Conservation (phyloP, 2,888 invertebrate species). For the Pseudococcus longispinus region DNA sequence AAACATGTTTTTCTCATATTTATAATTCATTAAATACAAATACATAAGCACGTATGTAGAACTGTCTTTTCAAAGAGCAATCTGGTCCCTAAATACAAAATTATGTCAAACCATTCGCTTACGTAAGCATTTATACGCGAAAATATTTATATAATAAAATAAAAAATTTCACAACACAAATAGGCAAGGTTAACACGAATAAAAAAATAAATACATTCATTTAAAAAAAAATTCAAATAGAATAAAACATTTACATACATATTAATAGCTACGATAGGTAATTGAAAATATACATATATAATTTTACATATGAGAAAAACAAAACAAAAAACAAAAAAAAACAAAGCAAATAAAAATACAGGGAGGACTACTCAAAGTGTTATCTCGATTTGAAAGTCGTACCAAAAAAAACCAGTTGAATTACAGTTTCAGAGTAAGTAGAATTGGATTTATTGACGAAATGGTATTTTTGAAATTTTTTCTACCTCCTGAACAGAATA, state of each 20-base stretch:
- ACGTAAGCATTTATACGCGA: not conserved
- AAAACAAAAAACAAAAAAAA: not conserved
- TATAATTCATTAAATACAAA: not conserved
- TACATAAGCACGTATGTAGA: not conserved
- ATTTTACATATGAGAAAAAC: not conserved
- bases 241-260: not conserved
- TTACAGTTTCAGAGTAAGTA: no score
- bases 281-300: not conserved
- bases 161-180: conserved; percentile 22
- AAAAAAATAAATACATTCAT: not conserved
- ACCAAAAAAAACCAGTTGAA: no score
- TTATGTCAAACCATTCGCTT: not conserved
- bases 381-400: no score
- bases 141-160: not conserved
- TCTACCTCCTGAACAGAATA: no score
- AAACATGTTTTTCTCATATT: not conserved
- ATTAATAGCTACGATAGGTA: not conserved
- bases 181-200: not conserved
- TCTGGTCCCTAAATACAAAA: conserved; percentile 32
- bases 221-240: not conserved
- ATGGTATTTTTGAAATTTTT: no score
- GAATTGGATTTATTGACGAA: no score
- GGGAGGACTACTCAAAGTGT: no score
- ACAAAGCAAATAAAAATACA: not conserved
- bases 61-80: not conserved